phyloP scores from a whole-genome alignment of 2,113 vertebrate genomes.

The Craseonycteris thonglongyai region DNA sequence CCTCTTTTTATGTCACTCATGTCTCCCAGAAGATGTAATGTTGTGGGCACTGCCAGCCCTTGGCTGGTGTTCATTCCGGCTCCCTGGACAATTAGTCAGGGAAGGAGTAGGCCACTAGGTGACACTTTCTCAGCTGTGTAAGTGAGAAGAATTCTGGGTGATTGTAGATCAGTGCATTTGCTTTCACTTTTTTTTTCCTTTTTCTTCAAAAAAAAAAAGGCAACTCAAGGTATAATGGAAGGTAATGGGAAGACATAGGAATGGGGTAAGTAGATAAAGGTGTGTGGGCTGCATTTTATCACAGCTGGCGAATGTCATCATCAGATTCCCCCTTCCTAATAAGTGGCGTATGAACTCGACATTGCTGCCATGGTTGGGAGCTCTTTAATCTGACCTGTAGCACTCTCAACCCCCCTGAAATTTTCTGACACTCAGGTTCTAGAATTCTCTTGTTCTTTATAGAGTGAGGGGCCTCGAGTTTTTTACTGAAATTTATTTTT shows the following conservation, averaged over 20 bases:
- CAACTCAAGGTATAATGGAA: not conserved
- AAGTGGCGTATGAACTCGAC: accelerated
- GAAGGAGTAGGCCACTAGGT: not conserved
- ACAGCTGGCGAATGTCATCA: accelerated
- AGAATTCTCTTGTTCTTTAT: not conserved
- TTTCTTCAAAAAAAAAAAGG: not conserved
- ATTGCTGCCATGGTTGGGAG: not conserved
- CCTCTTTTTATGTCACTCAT: not conserved
- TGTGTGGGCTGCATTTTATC: not conserved
- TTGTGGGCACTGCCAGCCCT: not conserved
- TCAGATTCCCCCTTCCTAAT: too few species aligned
- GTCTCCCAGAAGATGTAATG: not conserved
- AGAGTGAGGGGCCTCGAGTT: not conserved
- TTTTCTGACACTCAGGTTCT: not conserved
- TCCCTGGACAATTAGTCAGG: not conserved
- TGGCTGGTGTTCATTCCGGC: not conserved
- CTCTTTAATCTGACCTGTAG: accelerated
- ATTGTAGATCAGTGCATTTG: not conserved
- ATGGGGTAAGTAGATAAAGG: accelerated
- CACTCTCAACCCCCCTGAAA: accelerated
- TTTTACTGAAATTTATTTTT: not conserved
- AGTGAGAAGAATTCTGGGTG: not conserved
- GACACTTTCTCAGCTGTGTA: not conserved
- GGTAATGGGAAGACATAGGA: not conserved
- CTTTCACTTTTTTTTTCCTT: not conserved